A percentile compares a stretch with the other conserved stretches of the same genome.
phyloP scores from a whole-genome alignment of 2,797 vertebrate genomes.

The Trachops cirrhosus region DNA sequence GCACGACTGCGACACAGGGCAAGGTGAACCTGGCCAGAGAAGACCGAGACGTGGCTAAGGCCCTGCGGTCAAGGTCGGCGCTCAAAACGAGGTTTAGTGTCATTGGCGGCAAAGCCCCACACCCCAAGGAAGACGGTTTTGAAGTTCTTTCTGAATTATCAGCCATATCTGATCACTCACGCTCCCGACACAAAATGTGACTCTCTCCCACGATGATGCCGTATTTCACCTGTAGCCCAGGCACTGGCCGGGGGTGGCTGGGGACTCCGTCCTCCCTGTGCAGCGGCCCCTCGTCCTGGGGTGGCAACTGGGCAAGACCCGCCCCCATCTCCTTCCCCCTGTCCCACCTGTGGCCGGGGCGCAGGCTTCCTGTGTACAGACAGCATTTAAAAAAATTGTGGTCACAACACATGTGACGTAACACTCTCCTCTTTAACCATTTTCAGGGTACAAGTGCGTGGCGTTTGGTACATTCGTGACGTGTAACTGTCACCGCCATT shows the following conservation, averaged over 20 bases:
- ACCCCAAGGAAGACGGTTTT: neutral
- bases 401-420: neutral
- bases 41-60: neutral
- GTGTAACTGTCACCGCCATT: accelerated
- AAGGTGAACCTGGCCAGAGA: accelerated
- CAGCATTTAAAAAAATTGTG: neutral
- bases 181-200: neutral
- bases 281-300: accelerated
- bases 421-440: neutral
- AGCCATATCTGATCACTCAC: accelerated
- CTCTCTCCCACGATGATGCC: neutral
- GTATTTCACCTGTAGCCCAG: accelerated
- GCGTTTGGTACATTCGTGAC: accelerated
- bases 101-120: accelerated
- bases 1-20: accelerated
- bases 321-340: accelerated
- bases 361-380: neutral
- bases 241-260: neutral
- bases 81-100: accelerated
- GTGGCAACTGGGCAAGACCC: accelerated
- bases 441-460: accelerated
- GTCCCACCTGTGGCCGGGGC: accelerated
- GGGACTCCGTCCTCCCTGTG: accelerated
- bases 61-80: accelerated
- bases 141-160: neutral